These are phyloP conservation scores for Smithornis capensis DNA, from an alignment of 2,113 vertebrate species.

Conservation along the genomic window DNA sequence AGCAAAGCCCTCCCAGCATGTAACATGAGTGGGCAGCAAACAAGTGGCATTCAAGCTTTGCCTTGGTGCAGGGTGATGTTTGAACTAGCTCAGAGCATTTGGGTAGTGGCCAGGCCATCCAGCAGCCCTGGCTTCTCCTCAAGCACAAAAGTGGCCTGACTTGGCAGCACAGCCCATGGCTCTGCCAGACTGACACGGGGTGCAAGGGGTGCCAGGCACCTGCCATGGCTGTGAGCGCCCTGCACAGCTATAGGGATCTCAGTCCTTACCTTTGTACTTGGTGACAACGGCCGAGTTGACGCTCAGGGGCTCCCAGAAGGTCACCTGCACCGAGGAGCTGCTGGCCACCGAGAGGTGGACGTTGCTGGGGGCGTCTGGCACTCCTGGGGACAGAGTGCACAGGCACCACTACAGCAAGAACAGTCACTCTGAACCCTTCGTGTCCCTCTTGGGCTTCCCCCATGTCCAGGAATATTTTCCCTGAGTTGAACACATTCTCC, in stretches of 20 bases:
- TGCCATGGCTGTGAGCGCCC: neutral
- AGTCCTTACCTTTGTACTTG: slow-evolving; percentile 84
- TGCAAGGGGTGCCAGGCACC: fast-evolving
- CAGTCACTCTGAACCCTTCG: fast-evolving
- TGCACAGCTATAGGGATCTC: fast-evolving
- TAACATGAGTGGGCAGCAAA: neutral
- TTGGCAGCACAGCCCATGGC: neutral
- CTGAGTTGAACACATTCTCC: fast-evolving
- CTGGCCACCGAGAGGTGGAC: slow-evolving; percentile 84
- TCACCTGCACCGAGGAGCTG: slow-evolving; percentile 81
- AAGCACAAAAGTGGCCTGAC: neutral
- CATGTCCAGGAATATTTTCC: fast-evolving
- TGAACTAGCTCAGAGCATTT: neutral
- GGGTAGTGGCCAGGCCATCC: neutral
- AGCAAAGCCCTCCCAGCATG: neutral
- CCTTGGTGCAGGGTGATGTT: neutral
- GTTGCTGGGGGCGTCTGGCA: slow-evolving; percentile 79
- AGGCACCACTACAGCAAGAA: neutral
- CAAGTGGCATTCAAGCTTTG: neutral
- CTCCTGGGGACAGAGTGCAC: slow-evolving; percentile 65
- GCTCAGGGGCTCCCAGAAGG: slow-evolving; percentile 85
- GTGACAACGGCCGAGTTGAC: slow-evolving; percentile 87
- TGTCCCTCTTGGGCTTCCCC: neutral
- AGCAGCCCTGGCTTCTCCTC: neutral
- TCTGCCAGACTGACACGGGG: fast-evolving